These are phyloP conservation scores for Setophaga petechia DNA, from an alignment of 2,113 vertebrate genomes.

Conservation along the genomic window DNA sequence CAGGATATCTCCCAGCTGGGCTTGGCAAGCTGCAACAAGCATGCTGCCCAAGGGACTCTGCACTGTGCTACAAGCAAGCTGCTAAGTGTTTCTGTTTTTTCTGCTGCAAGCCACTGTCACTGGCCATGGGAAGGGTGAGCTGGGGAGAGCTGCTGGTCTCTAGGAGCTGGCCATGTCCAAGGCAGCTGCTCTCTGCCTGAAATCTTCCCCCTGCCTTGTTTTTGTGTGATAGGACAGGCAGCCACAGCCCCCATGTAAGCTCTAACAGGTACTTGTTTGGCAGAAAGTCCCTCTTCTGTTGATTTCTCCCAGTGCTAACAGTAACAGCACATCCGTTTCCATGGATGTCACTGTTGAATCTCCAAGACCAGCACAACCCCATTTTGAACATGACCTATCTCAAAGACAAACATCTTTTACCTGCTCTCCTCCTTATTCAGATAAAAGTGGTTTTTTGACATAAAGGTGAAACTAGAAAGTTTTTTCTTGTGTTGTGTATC, in stretches of 20 bases:
- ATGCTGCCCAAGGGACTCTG: neutral
- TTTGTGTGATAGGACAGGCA: neutral
- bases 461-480: neutral
- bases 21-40: neutral
- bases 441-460: neutral
- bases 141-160: neutral
- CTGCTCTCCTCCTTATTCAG: neutral
- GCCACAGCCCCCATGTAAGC: neutral
- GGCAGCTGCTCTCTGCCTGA: neutral
- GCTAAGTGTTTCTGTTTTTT: neutral
- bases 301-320: neutral
- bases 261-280: neutral
- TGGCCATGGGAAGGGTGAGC: neutral
- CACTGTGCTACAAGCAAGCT: neutral
- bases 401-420: neutral
- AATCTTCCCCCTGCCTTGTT: neutral
- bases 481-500: neutral
- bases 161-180: neutral
- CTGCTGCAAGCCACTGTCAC: neutral
- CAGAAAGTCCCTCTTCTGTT: neutral
- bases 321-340: neutral
- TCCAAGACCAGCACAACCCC: neutral
- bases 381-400: neutral
- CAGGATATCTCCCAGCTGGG: fast-evolving
- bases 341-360: neutral